A percentile compares a stretch with the other conserved stretches of the same genome.
phyloP scores from a whole-genome alignment of 2,113 vertebrate genomes.

The Protobothrops flavoviridis region DNA sequence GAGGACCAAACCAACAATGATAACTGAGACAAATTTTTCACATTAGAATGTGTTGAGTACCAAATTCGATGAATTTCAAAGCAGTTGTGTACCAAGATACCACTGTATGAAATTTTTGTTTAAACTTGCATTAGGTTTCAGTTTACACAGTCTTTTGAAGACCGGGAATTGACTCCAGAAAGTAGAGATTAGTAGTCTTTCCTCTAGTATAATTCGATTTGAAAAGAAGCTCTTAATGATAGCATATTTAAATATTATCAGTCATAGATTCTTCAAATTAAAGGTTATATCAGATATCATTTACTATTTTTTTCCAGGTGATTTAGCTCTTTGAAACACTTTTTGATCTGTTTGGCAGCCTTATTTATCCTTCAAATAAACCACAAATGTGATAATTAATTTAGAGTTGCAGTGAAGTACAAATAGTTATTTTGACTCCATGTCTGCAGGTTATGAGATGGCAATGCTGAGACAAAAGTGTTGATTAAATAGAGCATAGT shows the following conservation, averaged over 20 bases:
- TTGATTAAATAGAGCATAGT: conserved; percentile 29
- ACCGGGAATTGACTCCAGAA: too few relatives aligned
- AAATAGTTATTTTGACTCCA: conserved; percentile 25
- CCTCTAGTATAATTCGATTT: neutral
- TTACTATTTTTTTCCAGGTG: neutral
- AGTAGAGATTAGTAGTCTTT: too few relatives aligned
- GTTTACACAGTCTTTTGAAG: too few relatives aligned
- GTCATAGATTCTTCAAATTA: neutral
- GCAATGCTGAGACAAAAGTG: conserved; percentile 13
- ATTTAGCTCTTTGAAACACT: neutral
- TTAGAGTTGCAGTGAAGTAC: conserved; percentile 22
- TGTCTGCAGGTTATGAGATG: conserved; percentile 26
- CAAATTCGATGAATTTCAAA: too few relatives aligned
- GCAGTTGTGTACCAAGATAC: too few relatives aligned
- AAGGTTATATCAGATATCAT: neutral
- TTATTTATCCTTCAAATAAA: conserved; percentile 5
- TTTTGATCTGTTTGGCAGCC: neutral
- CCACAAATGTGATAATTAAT: conserved; percentile 31
- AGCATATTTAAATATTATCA: neutral
- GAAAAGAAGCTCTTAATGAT: neutral
- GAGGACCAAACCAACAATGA: too few relatives aligned
- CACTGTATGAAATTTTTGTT: too few relatives aligned
- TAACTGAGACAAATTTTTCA: too few relatives aligned
- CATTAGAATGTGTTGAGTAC: too few relatives aligned
- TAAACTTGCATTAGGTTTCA: too few relatives aligned